phyloP scores from a whole-genome alignment of 2,797 vertebrate genomes.

The Staurois parvus region DNA sequence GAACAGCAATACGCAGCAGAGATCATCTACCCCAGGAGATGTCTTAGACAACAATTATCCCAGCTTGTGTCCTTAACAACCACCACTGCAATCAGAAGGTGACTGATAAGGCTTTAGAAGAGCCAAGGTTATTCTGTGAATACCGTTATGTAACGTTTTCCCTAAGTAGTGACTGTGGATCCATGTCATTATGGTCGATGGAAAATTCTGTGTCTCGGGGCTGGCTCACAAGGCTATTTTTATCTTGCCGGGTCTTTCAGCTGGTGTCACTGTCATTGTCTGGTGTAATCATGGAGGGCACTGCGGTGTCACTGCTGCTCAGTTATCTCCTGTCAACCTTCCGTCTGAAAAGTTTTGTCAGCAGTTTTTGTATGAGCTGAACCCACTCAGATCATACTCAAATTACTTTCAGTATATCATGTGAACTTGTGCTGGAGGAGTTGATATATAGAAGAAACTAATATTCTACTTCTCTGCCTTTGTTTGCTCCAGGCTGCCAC shows the following conservation, averaged over 20 bases:
- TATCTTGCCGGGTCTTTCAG: not conserved
- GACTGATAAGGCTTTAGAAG: conserved; percentile 10
- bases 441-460: conserved; percentile 31
- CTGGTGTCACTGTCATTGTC: conserved; percentile 53
- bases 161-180: conserved; percentile 18
- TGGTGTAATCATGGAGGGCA: conserved; percentile 46
- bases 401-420: conserved; percentile 46
- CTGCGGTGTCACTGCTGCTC: conserved; percentile 39
- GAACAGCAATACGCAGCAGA: not conserved
- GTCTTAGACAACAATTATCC: conserved; percentile 3
- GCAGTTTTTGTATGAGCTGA: conserved; percentile 53
- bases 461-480: conserved; percentile 5
- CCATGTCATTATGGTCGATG: conserved; percentile 35
- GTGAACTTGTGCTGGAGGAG: conserved; percentile 2
- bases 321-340: conserved; percentile 43
- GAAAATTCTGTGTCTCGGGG: conserved; percentile 36
- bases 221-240: conserved; percentile 31
- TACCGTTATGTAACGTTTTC: conserved; percentile 29
- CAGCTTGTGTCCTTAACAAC: conserved; percentile 2
- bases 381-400: conserved; percentile 31
- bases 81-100: not conserved
- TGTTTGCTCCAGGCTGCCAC: not conserved
- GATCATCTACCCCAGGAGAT: not conserved
- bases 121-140: conserved; percentile 35
- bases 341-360: conserved; percentile 58